Evolutionary conservation across 2,113 vertebrate species (phyloP), one percentile per base, ranked within the genome.

Genomic region (Trematocara nigrifrons): DNA sequence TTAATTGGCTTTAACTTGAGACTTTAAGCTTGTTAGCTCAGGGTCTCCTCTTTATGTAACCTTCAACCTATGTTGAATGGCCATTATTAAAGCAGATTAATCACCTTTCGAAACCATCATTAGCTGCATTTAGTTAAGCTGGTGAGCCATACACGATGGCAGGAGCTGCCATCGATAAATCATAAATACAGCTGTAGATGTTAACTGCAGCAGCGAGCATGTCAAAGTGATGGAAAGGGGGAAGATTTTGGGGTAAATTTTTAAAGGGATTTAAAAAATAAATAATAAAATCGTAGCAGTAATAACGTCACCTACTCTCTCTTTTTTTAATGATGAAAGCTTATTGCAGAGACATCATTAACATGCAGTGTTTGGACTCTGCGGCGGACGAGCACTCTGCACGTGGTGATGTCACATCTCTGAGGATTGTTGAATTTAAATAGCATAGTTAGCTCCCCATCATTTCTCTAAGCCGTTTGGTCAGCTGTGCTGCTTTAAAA

Each of bases 371-470:
- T 82, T 40, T 35, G 7, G 71, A 76, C 10, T 5, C 22, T 6
- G 79, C 10, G 3, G 3, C 6, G 1, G 12, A 54, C 12, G 12
- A 54, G n/a, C 31, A 35, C 22, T 38, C 42, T 42, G 66, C 7
- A 10, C 2, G 11, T 80, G 74, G 26, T 20, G 45, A 83, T 31
- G 45, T 85, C 74, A 79, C 16, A 3, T 87, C 56, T 64, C 49
- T 22, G 53, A 71, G 47, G 64, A 64, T n/a, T 29, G 76, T 47
- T 82, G 84, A 78, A 83, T 91, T 86, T 91, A 89, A 89, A 90
- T 81, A 59, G 35, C 57, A 3, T 82, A 5, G 84, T 86, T 89
- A 77, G 74, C 35, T 9, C 80, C 57, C 52, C 85, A 35, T 90
- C 79, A 81, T 80, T 51, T 85, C 80, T 86, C 57, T 66, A 33